Conservation (phyloP, 35 echinoderm and acorn worm genomes). For the Acanthaster planci region DNA sequence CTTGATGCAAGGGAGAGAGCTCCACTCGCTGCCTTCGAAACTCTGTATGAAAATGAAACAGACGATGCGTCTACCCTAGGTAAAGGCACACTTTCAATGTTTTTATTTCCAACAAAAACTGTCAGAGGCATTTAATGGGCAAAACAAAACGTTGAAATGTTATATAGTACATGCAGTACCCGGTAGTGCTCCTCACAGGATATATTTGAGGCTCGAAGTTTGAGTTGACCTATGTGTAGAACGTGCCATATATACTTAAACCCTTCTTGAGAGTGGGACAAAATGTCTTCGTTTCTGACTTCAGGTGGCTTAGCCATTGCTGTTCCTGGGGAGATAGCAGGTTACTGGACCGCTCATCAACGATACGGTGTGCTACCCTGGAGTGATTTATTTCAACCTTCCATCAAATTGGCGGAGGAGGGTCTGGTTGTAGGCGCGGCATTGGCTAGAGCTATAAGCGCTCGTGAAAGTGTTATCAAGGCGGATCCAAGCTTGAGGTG, state of each 20-base stretch:
- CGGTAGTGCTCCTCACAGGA: no score
- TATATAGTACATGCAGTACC: no score
- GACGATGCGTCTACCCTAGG: conserved; percentile 21
- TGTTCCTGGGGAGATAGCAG: conserved; percentile 78
- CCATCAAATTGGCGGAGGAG: conserved; percentile 62
- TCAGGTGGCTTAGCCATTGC: conserved; percentile 81
- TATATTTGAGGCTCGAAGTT: no score
- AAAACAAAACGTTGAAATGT: no score
- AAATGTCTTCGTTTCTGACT: no score
- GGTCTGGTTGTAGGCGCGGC: conserved; percentile 46
- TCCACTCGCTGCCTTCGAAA: conserved; percentile 44
- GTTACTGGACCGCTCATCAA: conserved; percentile 74
- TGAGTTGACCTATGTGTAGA: no score
- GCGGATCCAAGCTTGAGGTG: background rate
- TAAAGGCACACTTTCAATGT: background rate
- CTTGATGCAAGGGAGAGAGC: conserved; percentile 71
- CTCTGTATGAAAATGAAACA: conserved; percentile 57
- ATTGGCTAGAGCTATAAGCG: conserved; percentile 26
- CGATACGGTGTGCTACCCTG: conserved; percentile 62
- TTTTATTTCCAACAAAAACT: no score
- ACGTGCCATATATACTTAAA: no score
- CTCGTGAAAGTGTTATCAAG: conserved; percentile 14
- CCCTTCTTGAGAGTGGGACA: no score
- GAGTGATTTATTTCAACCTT: conserved; percentile 65
- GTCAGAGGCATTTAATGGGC: no score